These are phyloP conservation scores for Gnatocerus cornutus DNA, from an alignment of 2,888 invertebrate species.

Conservation along the genomic window DNA sequence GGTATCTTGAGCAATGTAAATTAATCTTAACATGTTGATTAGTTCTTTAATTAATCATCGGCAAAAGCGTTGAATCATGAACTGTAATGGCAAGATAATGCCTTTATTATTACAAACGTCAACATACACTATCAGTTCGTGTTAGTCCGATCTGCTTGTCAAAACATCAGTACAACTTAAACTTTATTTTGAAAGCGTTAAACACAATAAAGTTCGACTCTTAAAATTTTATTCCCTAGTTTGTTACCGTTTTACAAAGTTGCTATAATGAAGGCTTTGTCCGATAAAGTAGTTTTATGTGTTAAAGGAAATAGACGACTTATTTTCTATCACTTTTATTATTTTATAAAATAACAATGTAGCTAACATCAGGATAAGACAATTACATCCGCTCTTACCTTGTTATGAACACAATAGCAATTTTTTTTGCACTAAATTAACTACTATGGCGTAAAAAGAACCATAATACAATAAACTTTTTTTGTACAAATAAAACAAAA, in stretches of 20 bases:
- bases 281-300: conserved; percentile 51
- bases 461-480: conserved; percentile 30
- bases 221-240: conserved; percentile 49
- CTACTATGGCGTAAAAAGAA: conserved; percentile 7
- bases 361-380: not conserved
- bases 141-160: conserved; percentile 52
- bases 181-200: conserved; percentile 35
- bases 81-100: conserved; percentile 58
- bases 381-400: not conserved
- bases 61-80: conserved; percentile 57
- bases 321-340: conserved; percentile 52
- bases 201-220: conserved; percentile 47
- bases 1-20: conserved; percentile 49
- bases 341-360: conserved; percentile 43
- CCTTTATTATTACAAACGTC: conserved; percentile 57
- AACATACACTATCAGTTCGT: conserved; percentile 48
- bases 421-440: conserved; percentile 4
- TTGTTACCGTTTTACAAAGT: conserved; percentile 49
- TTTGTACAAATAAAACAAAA: conserved; percentile 37
- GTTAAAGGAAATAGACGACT: conserved; percentile 51
- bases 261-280: conserved; percentile 47
- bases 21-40: conserved; percentile 56
- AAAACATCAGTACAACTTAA: conserved; percentile 48
- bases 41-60: conserved; percentile 56
- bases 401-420: conserved; percentile 1